Conservation (phyloP, 1,140 invertebrate species). For the Trypoxylus dichotomus region DNA sequence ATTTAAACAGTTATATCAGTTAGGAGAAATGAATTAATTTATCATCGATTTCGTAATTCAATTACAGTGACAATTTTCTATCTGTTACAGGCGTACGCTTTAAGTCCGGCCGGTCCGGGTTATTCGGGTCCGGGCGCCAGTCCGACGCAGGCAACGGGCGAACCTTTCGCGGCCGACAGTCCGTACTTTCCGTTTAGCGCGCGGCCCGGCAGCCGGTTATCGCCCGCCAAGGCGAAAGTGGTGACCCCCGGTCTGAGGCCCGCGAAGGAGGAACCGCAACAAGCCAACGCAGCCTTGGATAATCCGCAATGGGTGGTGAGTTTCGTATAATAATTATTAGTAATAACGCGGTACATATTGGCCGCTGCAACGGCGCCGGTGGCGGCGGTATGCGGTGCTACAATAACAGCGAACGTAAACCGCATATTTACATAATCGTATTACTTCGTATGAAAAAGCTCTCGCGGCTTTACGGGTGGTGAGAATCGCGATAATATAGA, state of each 20-base stretch:
- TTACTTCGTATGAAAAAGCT: neutral
- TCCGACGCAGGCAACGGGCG: conserved; percentile 48
- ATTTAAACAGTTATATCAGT: too few species aligned
- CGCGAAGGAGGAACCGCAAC: conserved; percentile 47
- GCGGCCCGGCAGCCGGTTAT: conserved; percentile 45
- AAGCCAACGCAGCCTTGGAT: conserved; percentile 45
- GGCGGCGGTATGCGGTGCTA: neutral
- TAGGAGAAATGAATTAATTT: too few species aligned
- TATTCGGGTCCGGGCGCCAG: conserved; percentile 50
- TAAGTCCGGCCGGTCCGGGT: conserved; percentile 52
- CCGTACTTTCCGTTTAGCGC: conserved; percentile 53
- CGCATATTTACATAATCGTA: neutral
- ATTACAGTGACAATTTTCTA: neutral
- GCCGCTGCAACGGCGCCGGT: neutral
- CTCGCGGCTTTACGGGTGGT: neutral
- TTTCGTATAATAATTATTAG: conserved; percentile 29
- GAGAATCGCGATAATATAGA: neutral
- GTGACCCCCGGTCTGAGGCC: conserved; percentile 36
- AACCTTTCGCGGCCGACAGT: conserved; percentile 51
- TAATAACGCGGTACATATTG: neutral
- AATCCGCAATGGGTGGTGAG: conserved; percentile 53
- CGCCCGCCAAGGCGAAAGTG: conserved; percentile 48
- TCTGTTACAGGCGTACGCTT: conserved; percentile 50
- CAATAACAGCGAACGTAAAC: neutral
- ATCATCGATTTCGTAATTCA: too few species aligned